A percentile compares a stretch with the other conserved stretches of the same genome.
Evolutionary conservation across 2,797 vertebrate genomes (phyloP).

Genomic region (Thripadectes ignobilis): DNA sequence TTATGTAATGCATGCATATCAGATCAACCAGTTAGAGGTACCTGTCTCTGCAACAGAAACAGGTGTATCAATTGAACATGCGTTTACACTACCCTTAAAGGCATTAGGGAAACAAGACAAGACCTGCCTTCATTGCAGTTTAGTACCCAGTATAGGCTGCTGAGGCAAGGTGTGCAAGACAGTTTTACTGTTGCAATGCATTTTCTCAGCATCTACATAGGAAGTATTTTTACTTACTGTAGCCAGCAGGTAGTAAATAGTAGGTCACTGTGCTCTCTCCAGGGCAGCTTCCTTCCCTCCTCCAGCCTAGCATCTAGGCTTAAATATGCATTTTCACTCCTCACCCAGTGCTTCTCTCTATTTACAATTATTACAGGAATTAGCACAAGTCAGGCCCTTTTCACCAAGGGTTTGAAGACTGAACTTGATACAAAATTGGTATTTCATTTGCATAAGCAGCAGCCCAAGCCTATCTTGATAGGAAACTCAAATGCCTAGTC

Average conservation of each 20-base stretch:
- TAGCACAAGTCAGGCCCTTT: background rate
- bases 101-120: background rate
- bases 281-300: background rate
- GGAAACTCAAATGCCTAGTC: background rate
- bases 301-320: background rate
- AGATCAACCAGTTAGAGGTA: background rate
- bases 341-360: background rate
- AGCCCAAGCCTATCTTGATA: no score
- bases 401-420: background rate
- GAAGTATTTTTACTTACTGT: background rate
- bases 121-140: background rate
- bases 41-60: background rate
- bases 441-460: background rate
- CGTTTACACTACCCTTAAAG: background rate
- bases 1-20: background rate
- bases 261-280: background rate
- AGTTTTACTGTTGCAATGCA: background rate
- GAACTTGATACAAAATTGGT: background rate
- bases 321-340: background rate
- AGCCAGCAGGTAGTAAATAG: background rate
- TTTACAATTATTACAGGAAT: background rate
- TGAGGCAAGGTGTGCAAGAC: background rate
- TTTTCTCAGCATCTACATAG: background rate
- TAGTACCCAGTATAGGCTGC: background rate
- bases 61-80: background rate